Base-by-base conservation (phyloP, 2,888 invertebrate genomes). In the Proisotoma minuta region DNA sequence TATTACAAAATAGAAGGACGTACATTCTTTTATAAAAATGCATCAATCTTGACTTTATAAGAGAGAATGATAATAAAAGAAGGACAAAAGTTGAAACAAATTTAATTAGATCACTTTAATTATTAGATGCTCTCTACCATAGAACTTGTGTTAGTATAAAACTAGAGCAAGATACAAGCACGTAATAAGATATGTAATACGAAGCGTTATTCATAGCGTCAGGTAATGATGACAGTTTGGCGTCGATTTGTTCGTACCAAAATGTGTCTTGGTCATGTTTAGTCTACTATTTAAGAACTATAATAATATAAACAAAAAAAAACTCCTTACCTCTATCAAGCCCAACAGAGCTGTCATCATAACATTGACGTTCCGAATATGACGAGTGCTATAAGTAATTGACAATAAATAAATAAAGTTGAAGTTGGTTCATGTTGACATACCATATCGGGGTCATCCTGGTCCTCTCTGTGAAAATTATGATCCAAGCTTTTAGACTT, bases 401-500 rank as follows among this genome's bases (percentile, higher is more conserved):
- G n/a, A n/a, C n/a, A n/a, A n/a, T n/a, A n/a, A 12, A 18, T 43
- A n/a, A 4, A n/a, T 12, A n/a, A 12, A 43, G 18, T 43, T 12
- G n/a, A n/a, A 43, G 18, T 28, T n/a, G 12, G n/a, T 28, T 4
- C 26, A 27, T 18, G 20, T 15, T 5, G 27, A 23, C 40, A 26
- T 52, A 64, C 64, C 67, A 60, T 56, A 3, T 56, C 57, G 23
- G 28, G 58, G 10, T 69, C 62, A 29, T 60, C 59, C 56, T 53
- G 56, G 26, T 51, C 60, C 39, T 49, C 56, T 10, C 66, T 59
- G 26, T 60, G 63, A 34, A 64, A 59, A 1, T 64, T 68, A 58
- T 68, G 66, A 58, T 74, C 74, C 54, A 74, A 62, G 63, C 74
- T 74, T 47, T 68, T 63, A 23, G 74, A 72, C 57, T 74, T 74